These are phyloP conservation scores for Alethe diademata DNA, from an alignment of 2,113 vertebrate genomes.

Conservation along the genomic window DNA sequence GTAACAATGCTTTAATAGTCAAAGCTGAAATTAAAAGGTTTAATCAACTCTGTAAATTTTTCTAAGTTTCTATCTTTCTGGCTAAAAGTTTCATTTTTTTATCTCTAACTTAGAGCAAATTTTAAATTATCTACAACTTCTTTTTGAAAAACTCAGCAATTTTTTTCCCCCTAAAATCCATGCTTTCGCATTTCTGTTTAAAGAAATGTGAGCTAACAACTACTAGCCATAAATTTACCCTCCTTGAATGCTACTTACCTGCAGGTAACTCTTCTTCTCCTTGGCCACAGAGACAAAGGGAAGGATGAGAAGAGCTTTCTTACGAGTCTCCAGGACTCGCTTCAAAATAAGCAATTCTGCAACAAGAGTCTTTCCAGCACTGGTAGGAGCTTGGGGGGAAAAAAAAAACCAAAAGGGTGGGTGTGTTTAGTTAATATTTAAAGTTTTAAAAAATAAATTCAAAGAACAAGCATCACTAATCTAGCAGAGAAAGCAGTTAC, in stretches of 20 bases:
- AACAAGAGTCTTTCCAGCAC: constrained; percentile 95
- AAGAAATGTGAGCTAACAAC: neutral
- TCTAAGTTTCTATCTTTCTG: neutral
- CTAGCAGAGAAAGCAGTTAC: neutral
- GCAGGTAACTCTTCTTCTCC: constrained; percentile 94
- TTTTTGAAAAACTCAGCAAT: neutral
- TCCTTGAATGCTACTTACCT: constrained; percentile 73
- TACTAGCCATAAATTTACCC: neutral
- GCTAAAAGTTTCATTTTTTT: neutral
- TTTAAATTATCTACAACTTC: neutral
- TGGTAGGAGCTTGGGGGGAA: constrained; percentile 82
- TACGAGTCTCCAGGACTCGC: constrained; percentile 87
- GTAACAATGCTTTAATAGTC: neutral
- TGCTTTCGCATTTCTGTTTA: neutral
- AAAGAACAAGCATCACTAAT: neutral
- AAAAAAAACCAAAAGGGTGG: accelerated
- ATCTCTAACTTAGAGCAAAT: neutral
- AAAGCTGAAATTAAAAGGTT: neutral
- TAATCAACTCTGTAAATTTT: neutral
- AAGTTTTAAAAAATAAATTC: neutral
- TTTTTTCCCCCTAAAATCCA: neutral
- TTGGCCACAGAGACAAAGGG: constrained; percentile 97
- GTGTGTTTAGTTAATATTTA: neutral
- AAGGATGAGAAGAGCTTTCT: constrained; percentile 93
- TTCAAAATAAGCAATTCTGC: constrained; percentile 95